Conservation (phyloP, 2,888 invertebrate genomes). For the Spilosoma lubricipeda region DNA sequence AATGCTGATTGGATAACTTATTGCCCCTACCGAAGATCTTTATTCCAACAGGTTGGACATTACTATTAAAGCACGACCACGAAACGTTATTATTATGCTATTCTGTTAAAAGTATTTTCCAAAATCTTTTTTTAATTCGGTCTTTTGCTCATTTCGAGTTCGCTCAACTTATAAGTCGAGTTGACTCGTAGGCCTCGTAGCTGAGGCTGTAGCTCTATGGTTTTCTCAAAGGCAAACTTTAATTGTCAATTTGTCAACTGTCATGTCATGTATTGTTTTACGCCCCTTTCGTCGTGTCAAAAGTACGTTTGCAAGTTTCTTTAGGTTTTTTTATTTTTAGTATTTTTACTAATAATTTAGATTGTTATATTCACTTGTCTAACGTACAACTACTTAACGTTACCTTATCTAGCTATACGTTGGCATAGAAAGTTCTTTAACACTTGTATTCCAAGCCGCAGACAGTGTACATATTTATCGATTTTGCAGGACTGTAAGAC, state of each 20-base stretch:
- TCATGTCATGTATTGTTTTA: slow-evolving; percentile 32
- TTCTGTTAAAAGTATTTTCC: too few species aligned
- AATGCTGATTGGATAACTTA: too few species aligned
- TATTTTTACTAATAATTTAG: slow-evolving; percentile 8
- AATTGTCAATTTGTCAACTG: not conserved
- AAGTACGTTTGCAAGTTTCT: slow-evolving; percentile 49
- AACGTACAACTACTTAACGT: not conserved
- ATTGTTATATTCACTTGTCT: slow-evolving; percentile 8
- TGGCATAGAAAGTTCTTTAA: slow-evolving; percentile 11
- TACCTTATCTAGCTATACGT: not conserved
- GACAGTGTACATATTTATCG: slow-evolving; percentile 54
- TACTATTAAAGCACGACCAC: too few species aligned
- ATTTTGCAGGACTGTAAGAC: slow-evolving; percentile 61
- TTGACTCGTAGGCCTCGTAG: not conserved
- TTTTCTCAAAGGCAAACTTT: too few species aligned
- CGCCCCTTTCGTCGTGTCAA: slow-evolving; percentile 65
- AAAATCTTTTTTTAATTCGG: too few species aligned
- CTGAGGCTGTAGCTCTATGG: too few species aligned
- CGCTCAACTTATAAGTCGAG: not conserved
- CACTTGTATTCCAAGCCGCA: slow-evolving; percentile 24
- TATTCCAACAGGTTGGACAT: too few species aligned
- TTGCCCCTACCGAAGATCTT: too few species aligned
- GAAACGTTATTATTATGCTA: too few species aligned
- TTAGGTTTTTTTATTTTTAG: slow-evolving; percentile 24
- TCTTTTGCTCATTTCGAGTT: too few species aligned